phyloP scores from a whole-genome alignment of 2,888 invertebrate species.

The Drosophila yooni region DNA sequence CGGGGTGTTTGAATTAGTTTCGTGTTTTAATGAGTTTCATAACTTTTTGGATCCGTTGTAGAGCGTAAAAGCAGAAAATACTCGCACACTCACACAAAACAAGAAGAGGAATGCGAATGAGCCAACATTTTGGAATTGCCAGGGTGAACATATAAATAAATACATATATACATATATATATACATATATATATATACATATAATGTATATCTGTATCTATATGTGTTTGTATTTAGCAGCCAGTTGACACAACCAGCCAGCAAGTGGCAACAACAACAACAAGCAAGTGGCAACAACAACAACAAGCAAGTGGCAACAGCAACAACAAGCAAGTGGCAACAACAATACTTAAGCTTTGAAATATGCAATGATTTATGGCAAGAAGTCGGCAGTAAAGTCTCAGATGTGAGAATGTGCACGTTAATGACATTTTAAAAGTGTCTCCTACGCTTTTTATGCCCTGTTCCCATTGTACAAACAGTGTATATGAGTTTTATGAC shows the following conservation, averaged over 20 bases:
- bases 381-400: conserved; percentile 64
- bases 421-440: conserved; percentile 78
- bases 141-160: conserved; percentile 17
- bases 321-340: conserved; percentile 6
- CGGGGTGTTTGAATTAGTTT: conserved; percentile 79
- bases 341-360: conserved; percentile 48
- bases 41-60: conserved; percentile 81
- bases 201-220: conserved; percentile 10
- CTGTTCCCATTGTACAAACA: not conserved
- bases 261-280: conserved; percentile 40
- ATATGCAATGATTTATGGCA: conserved; percentile 63
- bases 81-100: conserved; percentile 31
- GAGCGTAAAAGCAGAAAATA: conserved; percentile 64
- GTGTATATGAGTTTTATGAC: conserved; percentile 4
- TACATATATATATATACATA: not conserved
- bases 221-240: conserved; percentile 31
- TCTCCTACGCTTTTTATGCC: conserved; percentile 53
- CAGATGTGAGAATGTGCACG: conserved; percentile 71
- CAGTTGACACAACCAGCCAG: conserved; percentile 72
- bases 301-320: not conserved
- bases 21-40: conserved; percentile 79
- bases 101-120: conserved; percentile 14
- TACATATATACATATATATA: conserved; percentile 8
- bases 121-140: conserved; percentile 27
- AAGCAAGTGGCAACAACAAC: conserved; percentile 40